phyloP scores from a whole-genome alignment of 2,888 invertebrate genomes.

The Eumerus sabulonum region DNA sequence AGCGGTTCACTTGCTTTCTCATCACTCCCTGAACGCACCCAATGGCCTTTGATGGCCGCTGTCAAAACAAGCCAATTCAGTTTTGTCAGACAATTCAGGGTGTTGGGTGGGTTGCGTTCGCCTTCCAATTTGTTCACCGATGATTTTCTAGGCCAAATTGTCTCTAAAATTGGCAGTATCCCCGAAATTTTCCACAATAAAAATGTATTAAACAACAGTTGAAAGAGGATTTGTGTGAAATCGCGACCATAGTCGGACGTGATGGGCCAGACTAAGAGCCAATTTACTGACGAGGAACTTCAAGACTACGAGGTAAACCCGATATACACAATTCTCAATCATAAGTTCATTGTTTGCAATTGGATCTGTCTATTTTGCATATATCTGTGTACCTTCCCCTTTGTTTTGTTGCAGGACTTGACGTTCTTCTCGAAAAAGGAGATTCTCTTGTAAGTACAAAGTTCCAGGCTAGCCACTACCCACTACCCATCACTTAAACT shows the following conservation, averaged over 20 bases:
- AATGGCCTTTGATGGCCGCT: slow-evolving; percentile 30
- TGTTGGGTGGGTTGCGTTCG: slow-evolving; percentile 29
- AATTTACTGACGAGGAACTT: slow-evolving; percentile 92
- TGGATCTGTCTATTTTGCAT: background rate
- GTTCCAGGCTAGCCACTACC: too few species aligned
- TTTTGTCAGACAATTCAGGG: slow-evolving; percentile 45
- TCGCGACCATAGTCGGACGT: slow-evolving; percentile 44
- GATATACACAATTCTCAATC: slow-evolving; percentile 23
- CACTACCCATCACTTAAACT: background rate
- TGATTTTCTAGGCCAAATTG: slow-evolving; percentile 37
- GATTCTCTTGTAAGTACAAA: slow-evolving; percentile 90
- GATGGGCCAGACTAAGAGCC: slow-evolving; percentile 91
- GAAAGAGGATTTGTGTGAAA: slow-evolving; percentile 1
- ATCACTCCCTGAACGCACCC: background rate
- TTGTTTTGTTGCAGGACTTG: slow-evolving; percentile 84
- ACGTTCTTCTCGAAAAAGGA: slow-evolving; percentile 96
- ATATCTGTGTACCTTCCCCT: background rate
- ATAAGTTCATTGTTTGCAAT: slow-evolving; percentile 6
- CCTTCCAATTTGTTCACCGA: slow-evolving; percentile 21
- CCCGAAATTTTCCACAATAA: slow-evolving; percentile 23
- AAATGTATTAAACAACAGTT: slow-evolving; percentile 50
- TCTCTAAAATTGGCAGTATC: slow-evolving; percentile 30
- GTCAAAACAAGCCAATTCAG: slow-evolving; percentile 37
- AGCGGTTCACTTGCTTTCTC: slow-evolving; percentile 26
- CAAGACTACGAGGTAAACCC: slow-evolving; percentile 91